phyloP scores from a whole-genome alignment of 2,797 vertebrate genomes.

The Delichon dasypus region DNA sequence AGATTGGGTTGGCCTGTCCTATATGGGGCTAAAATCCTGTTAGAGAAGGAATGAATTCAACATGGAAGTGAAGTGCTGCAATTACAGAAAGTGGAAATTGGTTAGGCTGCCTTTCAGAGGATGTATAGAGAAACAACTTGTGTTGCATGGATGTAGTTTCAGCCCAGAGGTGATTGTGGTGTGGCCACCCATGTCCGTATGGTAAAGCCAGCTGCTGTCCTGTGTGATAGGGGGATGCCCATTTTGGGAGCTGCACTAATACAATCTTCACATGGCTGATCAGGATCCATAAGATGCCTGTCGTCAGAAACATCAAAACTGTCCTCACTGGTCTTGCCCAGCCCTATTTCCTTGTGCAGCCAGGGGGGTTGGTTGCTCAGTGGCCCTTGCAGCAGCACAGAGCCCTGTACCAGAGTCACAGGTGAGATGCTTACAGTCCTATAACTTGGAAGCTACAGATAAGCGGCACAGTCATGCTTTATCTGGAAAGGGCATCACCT shows the following conservation, averaged over 20 bases:
- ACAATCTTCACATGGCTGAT: background rate
- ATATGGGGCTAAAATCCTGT: background rate
- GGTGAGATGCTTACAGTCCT: background rate
- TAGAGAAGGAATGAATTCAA: background rate
- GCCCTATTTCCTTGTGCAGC: background rate
- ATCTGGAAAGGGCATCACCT: background rate
- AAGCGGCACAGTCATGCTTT: background rate
- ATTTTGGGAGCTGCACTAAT: background rate
- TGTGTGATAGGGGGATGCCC: background rate
- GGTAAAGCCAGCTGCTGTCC: background rate
- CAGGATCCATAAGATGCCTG: fast-evolving
- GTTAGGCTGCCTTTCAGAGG: background rate
- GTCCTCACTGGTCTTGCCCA: background rate
- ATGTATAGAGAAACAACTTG: background rate
- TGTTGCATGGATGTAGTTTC: fast-evolving
- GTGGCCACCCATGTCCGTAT: background rate
- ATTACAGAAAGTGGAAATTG: background rate
- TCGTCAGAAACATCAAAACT: background rate
- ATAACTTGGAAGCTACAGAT: background rate
- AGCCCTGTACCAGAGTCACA: background rate
- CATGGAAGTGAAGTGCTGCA: background rate
- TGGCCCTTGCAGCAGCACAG: background rate
- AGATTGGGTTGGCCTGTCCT: background rate
- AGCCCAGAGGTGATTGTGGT: background rate
- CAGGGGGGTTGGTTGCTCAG: background rate